Evolutionary conservation across 2,113 vertebrate genomes (phyloP).

Genomic region (Bubo bubo): DNA sequence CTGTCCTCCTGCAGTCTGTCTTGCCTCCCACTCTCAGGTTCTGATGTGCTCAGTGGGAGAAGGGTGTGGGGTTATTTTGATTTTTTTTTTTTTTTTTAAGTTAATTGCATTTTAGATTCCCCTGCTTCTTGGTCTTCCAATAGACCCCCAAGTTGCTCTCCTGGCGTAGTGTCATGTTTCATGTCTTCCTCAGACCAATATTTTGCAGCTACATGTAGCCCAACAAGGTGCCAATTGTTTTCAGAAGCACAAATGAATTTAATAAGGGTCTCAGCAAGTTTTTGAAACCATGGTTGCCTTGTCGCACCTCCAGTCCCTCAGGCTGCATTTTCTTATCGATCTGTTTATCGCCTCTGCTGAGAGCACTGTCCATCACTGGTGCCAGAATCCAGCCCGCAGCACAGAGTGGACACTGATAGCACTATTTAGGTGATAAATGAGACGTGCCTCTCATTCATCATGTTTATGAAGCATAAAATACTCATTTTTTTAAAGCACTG

Average conservation of each 20-base stretch:
- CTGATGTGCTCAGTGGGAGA: not conserved
- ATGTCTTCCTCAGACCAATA: not conserved
- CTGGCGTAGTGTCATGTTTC: not conserved
- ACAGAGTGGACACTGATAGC: not conserved
- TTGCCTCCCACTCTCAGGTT: rapidly evolving
- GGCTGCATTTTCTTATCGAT: not conserved
- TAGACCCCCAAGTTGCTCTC: not conserved
- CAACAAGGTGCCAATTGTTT: not conserved
- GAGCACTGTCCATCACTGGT: not conserved
- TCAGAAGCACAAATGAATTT: not conserved
- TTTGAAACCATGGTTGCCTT: not conserved
- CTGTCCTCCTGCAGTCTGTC: rapidly evolving
- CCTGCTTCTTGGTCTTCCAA: not conserved
- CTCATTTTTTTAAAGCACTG: not conserved
- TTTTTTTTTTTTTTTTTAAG: not conserved
- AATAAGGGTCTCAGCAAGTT: not conserved
- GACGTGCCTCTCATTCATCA: not conserved
- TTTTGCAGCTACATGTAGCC: not conserved
- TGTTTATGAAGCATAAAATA: not conserved
- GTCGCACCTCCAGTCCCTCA: not conserved
- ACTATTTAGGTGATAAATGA: not conserved
- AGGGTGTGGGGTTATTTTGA: rapidly evolving
- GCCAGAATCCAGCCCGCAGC: not conserved
- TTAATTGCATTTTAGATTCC: not conserved
- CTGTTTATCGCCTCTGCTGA: not conserved